Evolutionary conservation across 2,113 vertebrate genomes (phyloP), one percentile per base, ranked within the genome.

Genomic region (Hemibates koningsi): DNA sequence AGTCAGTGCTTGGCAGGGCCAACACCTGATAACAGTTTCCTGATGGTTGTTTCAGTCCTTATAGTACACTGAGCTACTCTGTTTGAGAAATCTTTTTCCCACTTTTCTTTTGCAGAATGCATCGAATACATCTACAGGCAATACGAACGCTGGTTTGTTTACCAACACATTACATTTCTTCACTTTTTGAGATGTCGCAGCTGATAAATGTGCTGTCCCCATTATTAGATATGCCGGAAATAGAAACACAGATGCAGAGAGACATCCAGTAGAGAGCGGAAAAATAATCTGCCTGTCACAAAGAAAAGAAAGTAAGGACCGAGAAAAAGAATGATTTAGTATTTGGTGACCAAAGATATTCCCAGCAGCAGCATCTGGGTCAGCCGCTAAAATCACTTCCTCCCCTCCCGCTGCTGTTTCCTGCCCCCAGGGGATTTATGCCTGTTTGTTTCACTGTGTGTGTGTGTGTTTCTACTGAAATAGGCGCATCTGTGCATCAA

Each of bases 361-460:
- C 88, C 63, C 59, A 89, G 71, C 16, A 53, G 73, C 71, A 80
- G 88, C 85, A 86, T 91, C 87, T 88, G 86, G 57, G 89, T 89
- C 84, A 85, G 84, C 80, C 71, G 82, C 61, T 34, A 3, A 90
- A 91, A 76, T 76, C 68, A 48, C 68, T 76, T 76, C 68, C 68
- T 76, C 24, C 14, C 68, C 41, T 76, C 68, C 41, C 4, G 14
- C 41, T 76, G 41, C 68, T 11, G 68, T 48, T 48, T 48, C 24
- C 68, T 48, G 41, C 1, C 41, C 68, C 3, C 21, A 76, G 89
- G 90, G 84, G 61, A 63, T 80, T 43, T 57, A 38, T 82, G 81
- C 79, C 57, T 81, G 7, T 66, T 38, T 84, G 38, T 48, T 76
- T 76, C 41, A 17, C 41, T 17, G 43, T 48, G 41, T 36, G 52